Evolutionary conservation across 2,888 invertebrate species (phyloP).

Genomic region (Trissonchulus latispiculum): DNA sequence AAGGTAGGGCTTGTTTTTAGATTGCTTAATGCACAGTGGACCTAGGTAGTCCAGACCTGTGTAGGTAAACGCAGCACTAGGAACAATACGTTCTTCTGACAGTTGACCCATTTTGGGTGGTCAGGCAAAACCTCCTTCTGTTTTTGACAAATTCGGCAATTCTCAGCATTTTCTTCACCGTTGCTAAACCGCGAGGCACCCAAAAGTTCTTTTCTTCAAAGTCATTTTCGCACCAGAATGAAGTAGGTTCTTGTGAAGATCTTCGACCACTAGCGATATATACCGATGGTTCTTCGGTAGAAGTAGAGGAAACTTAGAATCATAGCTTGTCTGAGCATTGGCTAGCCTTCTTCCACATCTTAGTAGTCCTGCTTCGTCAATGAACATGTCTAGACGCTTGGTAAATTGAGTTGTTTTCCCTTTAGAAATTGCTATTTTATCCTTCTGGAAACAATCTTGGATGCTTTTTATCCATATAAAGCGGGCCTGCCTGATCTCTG

Average conservation of each 20-base stretch:
- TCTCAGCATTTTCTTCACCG: not conserved
- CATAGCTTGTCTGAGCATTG: not conserved
- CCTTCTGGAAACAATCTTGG: too few species aligned
- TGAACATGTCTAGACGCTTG: too few species aligned
- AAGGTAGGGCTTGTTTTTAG: not conserved
- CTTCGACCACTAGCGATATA: not conserved
- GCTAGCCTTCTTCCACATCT: not conserved
- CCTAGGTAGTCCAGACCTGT: not conserved
- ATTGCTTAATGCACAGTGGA: not conserved
- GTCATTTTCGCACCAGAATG: not conserved
- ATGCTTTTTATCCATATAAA: too few species aligned
- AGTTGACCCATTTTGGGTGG: not conserved
- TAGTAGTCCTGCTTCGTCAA: too few species aligned
- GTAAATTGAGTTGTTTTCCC: too few species aligned
- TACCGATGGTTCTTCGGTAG: not conserved
- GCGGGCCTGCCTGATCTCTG: too few species aligned
- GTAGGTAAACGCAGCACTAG: not conserved
- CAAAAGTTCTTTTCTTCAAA: not conserved
- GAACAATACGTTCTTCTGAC: not conserved
- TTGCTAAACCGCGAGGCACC: not conserved
- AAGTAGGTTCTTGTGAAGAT: not conserved
- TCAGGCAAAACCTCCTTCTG: not conserved
- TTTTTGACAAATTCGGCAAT: not conserved
- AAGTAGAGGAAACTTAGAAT: not conserved
- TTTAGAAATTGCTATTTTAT: too few species aligned